These are phyloP conservation scores for Trichacis sp. DNA, from an alignment of 2,888 invertebrate genomes.

Conservation along the genomic window DNA sequence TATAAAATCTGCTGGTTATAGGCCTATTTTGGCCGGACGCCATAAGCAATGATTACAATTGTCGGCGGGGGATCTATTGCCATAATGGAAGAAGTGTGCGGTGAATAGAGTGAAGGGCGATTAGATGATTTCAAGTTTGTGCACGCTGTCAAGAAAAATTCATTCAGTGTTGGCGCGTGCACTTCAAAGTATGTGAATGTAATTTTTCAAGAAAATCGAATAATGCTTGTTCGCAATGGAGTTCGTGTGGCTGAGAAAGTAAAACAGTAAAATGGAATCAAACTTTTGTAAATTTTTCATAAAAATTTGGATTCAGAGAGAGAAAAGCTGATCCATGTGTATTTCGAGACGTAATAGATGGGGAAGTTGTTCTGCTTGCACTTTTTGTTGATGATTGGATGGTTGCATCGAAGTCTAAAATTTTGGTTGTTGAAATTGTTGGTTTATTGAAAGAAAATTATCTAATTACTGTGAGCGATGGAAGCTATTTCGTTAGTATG, in stretches of 20 bases:
- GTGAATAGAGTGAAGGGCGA: slow-evolving; percentile 8
- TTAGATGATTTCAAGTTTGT: slow-evolving; percentile 26
- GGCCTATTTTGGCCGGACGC: too few relatives aligned
- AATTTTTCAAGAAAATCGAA: not conserved
- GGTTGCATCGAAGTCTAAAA: too few relatives aligned
- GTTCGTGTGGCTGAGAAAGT: not conserved
- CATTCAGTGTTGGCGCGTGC: slow-evolving; percentile 24
- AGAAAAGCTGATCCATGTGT: slow-evolving; percentile 47
- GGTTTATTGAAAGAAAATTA: too few relatives aligned
- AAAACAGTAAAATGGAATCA: slow-evolving; percentile 44
- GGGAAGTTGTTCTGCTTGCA: slow-evolving; percentile 23
- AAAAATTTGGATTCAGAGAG: slow-evolving; percentile 38
- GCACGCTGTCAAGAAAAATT: slow-evolving; percentile 17
- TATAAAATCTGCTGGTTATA: too few relatives aligned
- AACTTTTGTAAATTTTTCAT: slow-evolving; percentile 42
- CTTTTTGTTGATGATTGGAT: slow-evolving; percentile 44
- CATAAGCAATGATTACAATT: too few relatives aligned
- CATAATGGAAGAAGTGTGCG: slow-evolving; percentile 7
- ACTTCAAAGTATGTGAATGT: slow-evolving; percentile 5
- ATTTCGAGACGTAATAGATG: slow-evolving; percentile 24
- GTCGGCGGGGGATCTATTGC: slow-evolving; percentile 16
- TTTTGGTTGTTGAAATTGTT: slow-evolving; percentile 11
- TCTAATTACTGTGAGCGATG: too few relatives aligned
- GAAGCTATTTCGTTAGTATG: slow-evolving; percentile 41
- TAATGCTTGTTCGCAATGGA: not conserved